Evolutionary conservation across 2,113 vertebrate genomes (phyloP), one percentile per base, ranked within the genome.

Genomic region (Sinocyclocheilus anophthalmus): DNA sequence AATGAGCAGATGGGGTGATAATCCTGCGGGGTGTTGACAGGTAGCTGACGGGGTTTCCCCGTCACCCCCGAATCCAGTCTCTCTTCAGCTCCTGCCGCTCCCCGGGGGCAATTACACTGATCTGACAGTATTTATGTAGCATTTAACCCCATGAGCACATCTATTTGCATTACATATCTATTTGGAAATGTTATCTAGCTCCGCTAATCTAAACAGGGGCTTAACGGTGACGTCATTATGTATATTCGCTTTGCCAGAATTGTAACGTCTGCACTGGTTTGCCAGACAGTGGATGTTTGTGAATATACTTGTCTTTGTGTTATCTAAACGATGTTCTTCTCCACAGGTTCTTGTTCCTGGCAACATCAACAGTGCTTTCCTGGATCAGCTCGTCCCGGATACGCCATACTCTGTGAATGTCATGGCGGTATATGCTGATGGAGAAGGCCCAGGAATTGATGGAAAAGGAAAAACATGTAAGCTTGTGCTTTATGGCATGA

Each of bases 351-450:
- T 98, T 91, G 95, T 99, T 89, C 94, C 97, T 24, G 97, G 95
- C 90, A 98, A 93, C 70, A 90, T 92, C 14, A 94, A 92, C 89
- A 96, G 93, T 0, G 95, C 96, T 85, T 94, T 96, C 91, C 91
- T 99, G 94, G 97, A 99, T 86, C 94, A 94, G 79, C 93, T 99
- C 91, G 90, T 94, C 78, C 97, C 97, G 0, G 97, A 99, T 87
- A 99, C 97, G 0, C 92, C 94, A 6, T 99, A 99, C 86, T 95
- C 96, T 0, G 90, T 99, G 88, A 94, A 90, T 8, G 95, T 99
- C 3, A 33, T 94, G 2, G 95, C 98, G 13, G 57, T 98, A 59
- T 99, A 99, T 39, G 93, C 96, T 0, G 97, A 99, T 39, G 97
- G 96, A 78, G 96, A 96, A 84, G 97, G 96, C 24, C 86, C 95